A percentile compares a stretch with the other conserved stretches of the same genome.
Conservation (phyloP, 2,113 vertebrate genomes). For the Eulacestoma nigropectus region DNA sequence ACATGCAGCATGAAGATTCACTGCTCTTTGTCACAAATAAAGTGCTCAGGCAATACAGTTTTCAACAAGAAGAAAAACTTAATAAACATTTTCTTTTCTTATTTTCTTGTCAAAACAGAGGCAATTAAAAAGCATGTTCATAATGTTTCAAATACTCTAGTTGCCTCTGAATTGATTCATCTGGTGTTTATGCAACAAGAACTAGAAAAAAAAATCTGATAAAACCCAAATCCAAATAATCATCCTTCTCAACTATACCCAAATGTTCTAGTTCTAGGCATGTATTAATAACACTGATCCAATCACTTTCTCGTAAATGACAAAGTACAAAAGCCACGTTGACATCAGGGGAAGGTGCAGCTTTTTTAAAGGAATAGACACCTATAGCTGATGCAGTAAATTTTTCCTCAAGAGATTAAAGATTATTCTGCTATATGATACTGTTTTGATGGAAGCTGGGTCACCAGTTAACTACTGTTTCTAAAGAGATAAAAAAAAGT, state of each 20-base stretch:
- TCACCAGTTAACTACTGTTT: not conserved
- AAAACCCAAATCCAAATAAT: not conserved
- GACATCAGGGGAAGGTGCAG: not conserved
- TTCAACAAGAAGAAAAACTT: not conserved
- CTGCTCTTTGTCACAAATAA: not conserved
- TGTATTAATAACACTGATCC: not conserved
- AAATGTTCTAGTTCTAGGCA: not conserved
- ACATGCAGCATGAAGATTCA: not conserved
- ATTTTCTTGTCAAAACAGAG: not conserved
- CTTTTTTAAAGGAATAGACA: not conserved
- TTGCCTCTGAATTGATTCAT: not conserved
- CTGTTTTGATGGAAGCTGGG: not conserved
- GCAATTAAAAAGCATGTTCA: not conserved
- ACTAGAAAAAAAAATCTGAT: not conserved
- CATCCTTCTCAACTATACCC: not conserved
- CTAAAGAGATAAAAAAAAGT: not conserved
- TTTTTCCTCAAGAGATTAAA: not conserved
- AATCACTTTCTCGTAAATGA: not conserved
- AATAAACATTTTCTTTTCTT: not conserved
- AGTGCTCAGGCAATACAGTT: not conserved
- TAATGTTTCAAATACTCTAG: not conserved
- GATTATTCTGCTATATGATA: not conserved
- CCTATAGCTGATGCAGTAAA: not conserved
- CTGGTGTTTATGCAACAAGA: conserved; percentile 4
- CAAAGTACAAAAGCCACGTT: not conserved